Conservation (phyloP, 1,140 invertebrate species). For the Ostrea edulis region DNA sequence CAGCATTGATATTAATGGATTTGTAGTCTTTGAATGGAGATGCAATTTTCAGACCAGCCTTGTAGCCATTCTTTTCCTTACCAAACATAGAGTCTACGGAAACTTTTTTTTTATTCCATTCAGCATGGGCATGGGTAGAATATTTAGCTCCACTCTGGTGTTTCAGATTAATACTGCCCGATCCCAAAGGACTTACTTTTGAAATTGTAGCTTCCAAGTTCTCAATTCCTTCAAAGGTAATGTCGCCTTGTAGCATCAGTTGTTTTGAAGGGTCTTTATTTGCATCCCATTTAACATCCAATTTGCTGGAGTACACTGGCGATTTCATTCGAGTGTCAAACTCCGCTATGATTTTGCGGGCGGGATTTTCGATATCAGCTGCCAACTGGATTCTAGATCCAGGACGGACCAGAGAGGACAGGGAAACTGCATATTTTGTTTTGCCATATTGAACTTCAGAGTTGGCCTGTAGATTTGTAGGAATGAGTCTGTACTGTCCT, state of each 20-base stretch:
- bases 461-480: slow-evolving; percentile 1
- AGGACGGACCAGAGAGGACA: slow-evolving; percentile 26
- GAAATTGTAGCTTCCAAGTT: slow-evolving; percentile 37
- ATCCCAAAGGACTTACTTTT: slow-evolving; percentile 11
- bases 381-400: not conserved
- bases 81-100: slow-evolving; percentile 33
- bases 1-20: not conserved
- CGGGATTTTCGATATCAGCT: slow-evolving; percentile 8
- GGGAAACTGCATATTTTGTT: not conserved
- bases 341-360: slow-evolving; percentile 9
- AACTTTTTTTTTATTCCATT: slow-evolving; percentile 18
- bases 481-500: slow-evolving; percentile 10
- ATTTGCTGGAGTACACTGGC: not conserved
- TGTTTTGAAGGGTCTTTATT: slow-evolving; percentile 33
- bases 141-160: slow-evolving; percentile 29
- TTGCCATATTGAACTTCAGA: not conserved
- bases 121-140: slow-evolving; percentile 26
- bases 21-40: slow-evolving; percentile 34
- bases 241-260: slow-evolving; percentile 7
- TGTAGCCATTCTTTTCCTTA: not conserved
- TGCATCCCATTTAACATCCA: slow-evolving; percentile 51
- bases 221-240: not conserved
- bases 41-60: not conserved
- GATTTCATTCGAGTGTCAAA: slow-evolving; percentile 34
- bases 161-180: slow-evolving; percentile 43